Conservation (phyloP, 1,140 invertebrate species). For the Anastrepha obliqua region DNA sequence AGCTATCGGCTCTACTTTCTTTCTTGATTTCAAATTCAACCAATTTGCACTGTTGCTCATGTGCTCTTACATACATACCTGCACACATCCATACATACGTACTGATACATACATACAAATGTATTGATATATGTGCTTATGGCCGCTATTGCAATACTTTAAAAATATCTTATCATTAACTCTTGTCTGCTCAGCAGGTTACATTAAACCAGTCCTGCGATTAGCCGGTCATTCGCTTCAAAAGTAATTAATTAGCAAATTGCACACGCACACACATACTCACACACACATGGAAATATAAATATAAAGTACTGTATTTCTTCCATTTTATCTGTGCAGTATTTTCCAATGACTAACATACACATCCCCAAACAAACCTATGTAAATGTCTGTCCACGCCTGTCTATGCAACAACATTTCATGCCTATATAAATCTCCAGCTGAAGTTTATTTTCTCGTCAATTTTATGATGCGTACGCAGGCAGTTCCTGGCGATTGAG, state of each 20-base stretch:
- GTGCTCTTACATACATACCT: too few species aligned
- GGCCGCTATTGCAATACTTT: not conserved
- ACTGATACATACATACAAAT: too few species aligned
- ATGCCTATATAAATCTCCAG: not conserved
- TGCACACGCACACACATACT: not conserved
- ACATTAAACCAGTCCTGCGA: not conserved
- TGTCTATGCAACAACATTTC: not conserved
- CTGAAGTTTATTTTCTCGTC: constrained; percentile 20
- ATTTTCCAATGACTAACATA: too few species aligned
- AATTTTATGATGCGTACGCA: constrained; percentile 25
- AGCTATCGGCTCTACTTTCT: too few species aligned
- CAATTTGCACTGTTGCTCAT: too few species aligned
- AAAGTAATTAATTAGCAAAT: constrained; percentile 17
- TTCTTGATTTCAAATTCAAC: too few species aligned
- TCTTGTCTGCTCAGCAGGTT: not conserved
- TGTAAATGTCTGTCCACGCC: not conserved
- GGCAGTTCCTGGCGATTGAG: not conserved
- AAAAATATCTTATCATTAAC: not conserved
- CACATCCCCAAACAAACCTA: too few species aligned
- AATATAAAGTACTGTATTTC: not conserved
- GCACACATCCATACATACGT: too few species aligned
- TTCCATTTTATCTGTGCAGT: not conserved
- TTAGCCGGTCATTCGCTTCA: constrained; percentile 33
- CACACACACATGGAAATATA: not conserved
- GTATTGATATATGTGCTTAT: too few species aligned